Conservation (phyloP, 2,113 vertebrate genomes). For the Pandion haliaetus region DNA sequence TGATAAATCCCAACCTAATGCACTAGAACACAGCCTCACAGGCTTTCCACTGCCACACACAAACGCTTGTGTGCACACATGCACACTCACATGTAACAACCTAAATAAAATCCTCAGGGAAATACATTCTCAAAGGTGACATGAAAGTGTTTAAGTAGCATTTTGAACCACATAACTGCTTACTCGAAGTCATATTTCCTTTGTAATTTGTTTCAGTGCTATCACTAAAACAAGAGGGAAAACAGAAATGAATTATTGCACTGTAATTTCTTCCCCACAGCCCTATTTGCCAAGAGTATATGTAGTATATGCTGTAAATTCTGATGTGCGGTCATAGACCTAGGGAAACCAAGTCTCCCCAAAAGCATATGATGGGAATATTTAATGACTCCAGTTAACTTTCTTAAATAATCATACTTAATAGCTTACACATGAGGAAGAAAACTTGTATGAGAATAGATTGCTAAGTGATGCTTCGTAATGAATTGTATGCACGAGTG, state of each 20-base stretch:
- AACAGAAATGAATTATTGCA: not conserved
- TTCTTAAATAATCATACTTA: not conserved
- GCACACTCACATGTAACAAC: not conserved
- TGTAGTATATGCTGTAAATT: not conserved
- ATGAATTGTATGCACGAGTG: not conserved
- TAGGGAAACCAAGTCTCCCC: not conserved
- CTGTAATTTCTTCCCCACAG: not conserved
- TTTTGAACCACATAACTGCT: not conserved
- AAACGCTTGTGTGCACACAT: not conserved
- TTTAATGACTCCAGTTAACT: not conserved
- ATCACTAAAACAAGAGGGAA: not conserved
- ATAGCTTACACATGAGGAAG: not conserved
- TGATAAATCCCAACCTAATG: not conserved
- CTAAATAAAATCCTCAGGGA: not conserved
- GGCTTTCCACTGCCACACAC: not conserved
- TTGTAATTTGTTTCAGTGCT: not conserved
- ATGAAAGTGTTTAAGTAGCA: not conserved
- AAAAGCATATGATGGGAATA: not conserved
- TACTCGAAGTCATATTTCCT: not conserved
- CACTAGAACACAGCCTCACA: not conserved
- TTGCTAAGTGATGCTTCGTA: not conserved
- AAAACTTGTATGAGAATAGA: not conserved
- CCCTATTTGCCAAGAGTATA: not conserved
- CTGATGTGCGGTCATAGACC: not conserved
- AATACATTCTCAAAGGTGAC: not conserved